Percentiles rank a stretch among this genome's conserved stretches.
Conservation (phyloP, 2,888 invertebrate genomes). For the Merodon equestris region DNA sequence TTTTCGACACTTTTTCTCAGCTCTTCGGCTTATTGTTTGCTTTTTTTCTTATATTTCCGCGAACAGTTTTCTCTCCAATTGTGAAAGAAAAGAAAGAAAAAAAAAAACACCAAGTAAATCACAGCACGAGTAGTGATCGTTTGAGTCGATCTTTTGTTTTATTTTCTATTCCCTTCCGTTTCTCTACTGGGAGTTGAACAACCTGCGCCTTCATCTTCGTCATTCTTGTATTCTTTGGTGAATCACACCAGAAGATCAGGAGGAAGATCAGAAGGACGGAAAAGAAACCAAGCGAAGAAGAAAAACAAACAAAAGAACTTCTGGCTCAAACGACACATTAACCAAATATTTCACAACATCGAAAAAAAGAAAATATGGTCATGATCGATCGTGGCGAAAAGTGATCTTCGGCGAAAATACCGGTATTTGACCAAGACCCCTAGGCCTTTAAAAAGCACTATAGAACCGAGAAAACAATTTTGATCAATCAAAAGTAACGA, state of each 20-base stretch:
- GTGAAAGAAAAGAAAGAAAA: too few relatives aligned
- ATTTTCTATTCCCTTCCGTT: slow-evolving; percentile 11
- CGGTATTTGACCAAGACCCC: slow-evolving; percentile 52
- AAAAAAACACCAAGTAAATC: slow-evolving; percentile 30
- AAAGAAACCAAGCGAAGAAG: slow-evolving; percentile 8
- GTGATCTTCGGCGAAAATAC: slow-evolving; percentile 46
- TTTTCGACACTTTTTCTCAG: slow-evolving; percentile 42
- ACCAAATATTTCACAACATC: slow-evolving; percentile 9
- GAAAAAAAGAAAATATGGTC: slow-evolving; percentile 40
- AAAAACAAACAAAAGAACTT: slow-evolving; percentile 33
- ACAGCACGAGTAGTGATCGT: background rate
- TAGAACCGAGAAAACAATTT: slow-evolving; percentile 23
- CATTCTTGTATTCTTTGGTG: background rate
- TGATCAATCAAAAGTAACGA: slow-evolving; percentile 20
- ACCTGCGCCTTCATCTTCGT: slow-evolving; percentile 35
- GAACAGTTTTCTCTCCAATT: background rate
- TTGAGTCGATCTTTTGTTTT: slow-evolving; percentile 30
- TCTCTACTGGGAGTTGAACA: slow-evolving; percentile 44
- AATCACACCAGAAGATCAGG: background rate
- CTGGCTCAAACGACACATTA: background rate
- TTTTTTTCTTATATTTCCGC: background rate
- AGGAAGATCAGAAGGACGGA: background rate
- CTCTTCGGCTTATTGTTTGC: slow-evolving; percentile 10
- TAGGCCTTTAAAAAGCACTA: background rate
- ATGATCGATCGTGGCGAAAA: slow-evolving; percentile 47